These are phyloP conservation scores for Myotis myotis DNA, from an alignment of 2,797 vertebrate species.

Conservation along the genomic window DNA sequence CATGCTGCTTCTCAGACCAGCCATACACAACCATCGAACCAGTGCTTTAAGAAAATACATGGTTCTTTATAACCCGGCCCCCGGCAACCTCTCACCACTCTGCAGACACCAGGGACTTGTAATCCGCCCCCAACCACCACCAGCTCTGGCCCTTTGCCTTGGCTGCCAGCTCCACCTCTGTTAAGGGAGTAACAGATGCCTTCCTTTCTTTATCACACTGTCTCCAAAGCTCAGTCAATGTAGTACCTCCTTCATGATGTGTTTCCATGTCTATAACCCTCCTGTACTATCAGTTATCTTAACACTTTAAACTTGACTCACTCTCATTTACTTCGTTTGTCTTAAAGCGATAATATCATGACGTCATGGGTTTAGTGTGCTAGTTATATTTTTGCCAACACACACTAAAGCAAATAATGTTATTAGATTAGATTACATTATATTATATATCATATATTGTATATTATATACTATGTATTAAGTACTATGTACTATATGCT, in stretches of 20 bases:
- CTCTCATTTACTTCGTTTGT: neutral
- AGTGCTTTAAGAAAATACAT: neutral
- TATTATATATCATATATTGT: neutral
- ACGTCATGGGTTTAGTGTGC: neutral
- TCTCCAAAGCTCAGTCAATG: neutral
- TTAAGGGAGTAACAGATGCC: neutral
- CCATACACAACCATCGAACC: neutral
- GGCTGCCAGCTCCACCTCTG: neutral
- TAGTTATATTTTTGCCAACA: slow-evolving; percentile 19
- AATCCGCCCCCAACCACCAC: neutral
- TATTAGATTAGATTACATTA: neutral
- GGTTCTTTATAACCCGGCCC: neutral
- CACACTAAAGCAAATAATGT: neutral
- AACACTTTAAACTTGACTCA: neutral
- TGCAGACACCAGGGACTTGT: neutral
- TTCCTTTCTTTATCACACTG: neutral
- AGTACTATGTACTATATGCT: too few species aligned
- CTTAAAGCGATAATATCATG: neutral
- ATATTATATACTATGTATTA: too few species aligned
- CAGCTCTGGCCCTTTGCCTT: neutral
- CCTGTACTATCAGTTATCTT: neutral
- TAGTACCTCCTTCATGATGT: neutral
- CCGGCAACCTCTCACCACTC: neutral
- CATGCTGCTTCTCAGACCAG: neutral
- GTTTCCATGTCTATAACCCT: neutral